phyloP scores from a whole-genome alignment of 1,140 invertebrate species.

The Hypothenemus hampei region DNA sequence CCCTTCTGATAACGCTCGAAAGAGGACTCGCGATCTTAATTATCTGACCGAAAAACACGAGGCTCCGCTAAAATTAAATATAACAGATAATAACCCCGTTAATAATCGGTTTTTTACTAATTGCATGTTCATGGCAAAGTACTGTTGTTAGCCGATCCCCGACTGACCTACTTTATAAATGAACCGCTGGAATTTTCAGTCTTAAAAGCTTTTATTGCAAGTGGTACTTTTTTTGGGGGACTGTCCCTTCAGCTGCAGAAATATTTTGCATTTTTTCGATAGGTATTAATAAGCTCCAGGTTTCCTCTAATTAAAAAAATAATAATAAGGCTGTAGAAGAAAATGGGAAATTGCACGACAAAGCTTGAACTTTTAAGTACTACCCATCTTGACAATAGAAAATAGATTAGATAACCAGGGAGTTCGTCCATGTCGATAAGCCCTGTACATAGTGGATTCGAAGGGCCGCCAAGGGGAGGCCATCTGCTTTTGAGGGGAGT shows the following conservation, averaged over 20 bases:
- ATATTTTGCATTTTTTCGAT: not conserved
- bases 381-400: not conserved
- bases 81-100: too few relatives aligned
- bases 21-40: too few relatives aligned
- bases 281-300: too few relatives aligned
- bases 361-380: not conserved
- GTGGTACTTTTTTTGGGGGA: too few relatives aligned
- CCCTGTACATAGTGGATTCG: slow-evolving; percentile 10
- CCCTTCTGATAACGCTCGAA: too few relatives aligned
- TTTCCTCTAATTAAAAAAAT: too few relatives aligned
- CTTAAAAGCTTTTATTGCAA: not conserved
- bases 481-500: slow-evolving; percentile 21
- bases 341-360: not conserved
- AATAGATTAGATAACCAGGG: slow-evolving; percentile 1
- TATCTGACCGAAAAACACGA: too few relatives aligned
- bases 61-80: too few relatives aligned
- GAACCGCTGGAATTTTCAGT: not conserved
- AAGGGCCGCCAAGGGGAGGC: slow-evolving; percentile 3
- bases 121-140: too few relatives aligned
- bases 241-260: slow-evolving; percentile 2
- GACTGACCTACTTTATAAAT: not conserved
- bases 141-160: too few relatives aligned
- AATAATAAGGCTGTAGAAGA: too few relatives aligned
- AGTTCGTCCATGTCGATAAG: slow-evolving; percentile 5
- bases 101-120: too few relatives aligned